Base-by-base conservation (phyloP, 2,797 vertebrate genomes). In the Channallabes apus region DNA sequence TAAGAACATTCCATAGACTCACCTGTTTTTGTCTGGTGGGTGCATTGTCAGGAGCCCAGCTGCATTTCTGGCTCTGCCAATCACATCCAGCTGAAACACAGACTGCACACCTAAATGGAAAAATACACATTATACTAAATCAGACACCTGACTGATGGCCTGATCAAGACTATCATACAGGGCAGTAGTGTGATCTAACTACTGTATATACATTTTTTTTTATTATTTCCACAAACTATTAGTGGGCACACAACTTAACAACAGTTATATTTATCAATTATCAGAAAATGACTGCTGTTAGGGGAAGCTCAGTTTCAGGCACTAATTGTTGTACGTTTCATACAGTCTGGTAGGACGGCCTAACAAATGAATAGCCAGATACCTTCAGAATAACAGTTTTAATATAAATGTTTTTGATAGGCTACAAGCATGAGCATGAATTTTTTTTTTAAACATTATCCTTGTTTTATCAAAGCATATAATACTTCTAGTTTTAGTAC, bases 81-180 rank as follows among this genome's bases (percentile, higher is more conserved):
- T 80, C 79, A 87, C 94, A 95, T 20, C 94, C 94, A 75, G 90
- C 89, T 6, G 80, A 68, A 6, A 94, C 20, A 64, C 94, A 95
- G 29, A 67, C 62, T 58, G 24, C 85, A 89, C 94, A 95, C 76
- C 94, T 94, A 80, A 58, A 81, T n/a, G 69, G 80, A 38, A 41
- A 62, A 87, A 68, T 59, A 88, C 86, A 88, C 86, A 88, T 20
- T 24, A 64, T 27, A 35, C 14, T 35, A 15, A 35, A 15, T 56
- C 46, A 82, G 46, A 69, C 46, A 38, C 1, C 1, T 79, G 24
- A 18, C 14, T 64, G 35, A 41, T 32, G 1, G 56, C 27, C 14
- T 73, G 41, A 73, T 73, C 24, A 2, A 73, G 56, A 59, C 22
- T 32, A 58, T 32, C 14, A 58, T 56, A 32, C 32, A 69, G 35